Evolutionary conservation across 2,113 vertebrate genomes (phyloP).

Genomic region (Oceanodroma tethys): DNA sequence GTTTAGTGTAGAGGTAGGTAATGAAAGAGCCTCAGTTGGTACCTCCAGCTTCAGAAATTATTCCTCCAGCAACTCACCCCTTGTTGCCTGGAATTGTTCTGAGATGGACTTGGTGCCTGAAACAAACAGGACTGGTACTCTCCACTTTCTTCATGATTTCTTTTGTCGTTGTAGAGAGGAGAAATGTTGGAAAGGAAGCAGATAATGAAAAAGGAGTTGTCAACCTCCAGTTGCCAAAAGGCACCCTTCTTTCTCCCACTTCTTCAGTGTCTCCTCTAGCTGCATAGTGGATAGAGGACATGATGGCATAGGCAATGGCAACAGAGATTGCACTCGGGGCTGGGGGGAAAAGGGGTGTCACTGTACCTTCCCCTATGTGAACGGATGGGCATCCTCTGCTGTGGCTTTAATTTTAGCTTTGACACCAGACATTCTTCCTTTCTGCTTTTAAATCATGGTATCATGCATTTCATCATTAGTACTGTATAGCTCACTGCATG

Average conservation of each 20-base stretch:
- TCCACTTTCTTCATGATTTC: background rate
- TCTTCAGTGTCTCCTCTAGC: background rate
- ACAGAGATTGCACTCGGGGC: fast-evolving
- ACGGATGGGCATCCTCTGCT: background rate
- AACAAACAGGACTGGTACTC: background rate
- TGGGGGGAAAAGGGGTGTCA: fast-evolving
- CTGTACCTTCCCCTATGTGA: background rate
- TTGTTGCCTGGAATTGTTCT: background rate
- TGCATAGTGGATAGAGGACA: background rate
- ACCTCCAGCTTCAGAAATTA: background rate
- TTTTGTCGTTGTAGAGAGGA: background rate
- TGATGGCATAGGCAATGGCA: background rate
- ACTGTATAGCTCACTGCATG: background rate
- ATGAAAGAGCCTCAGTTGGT: background rate
- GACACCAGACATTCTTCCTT: background rate
- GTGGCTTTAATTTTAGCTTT: background rate
- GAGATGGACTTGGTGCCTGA: background rate
- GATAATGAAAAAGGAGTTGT: background rate
- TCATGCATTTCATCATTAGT: background rate
- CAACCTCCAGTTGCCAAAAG: background rate
- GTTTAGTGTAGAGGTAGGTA: background rate
- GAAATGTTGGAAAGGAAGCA: background rate
- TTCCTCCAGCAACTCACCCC: background rate
- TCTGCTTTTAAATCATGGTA: background rate
- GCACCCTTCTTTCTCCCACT: background rate